A percentile compares a stretch with the other conserved stretches of the same genome.
Evolutionary conservation across 1,140 invertebrate species (phyloP).

Genomic region (Hormaphis cornu): DNA sequence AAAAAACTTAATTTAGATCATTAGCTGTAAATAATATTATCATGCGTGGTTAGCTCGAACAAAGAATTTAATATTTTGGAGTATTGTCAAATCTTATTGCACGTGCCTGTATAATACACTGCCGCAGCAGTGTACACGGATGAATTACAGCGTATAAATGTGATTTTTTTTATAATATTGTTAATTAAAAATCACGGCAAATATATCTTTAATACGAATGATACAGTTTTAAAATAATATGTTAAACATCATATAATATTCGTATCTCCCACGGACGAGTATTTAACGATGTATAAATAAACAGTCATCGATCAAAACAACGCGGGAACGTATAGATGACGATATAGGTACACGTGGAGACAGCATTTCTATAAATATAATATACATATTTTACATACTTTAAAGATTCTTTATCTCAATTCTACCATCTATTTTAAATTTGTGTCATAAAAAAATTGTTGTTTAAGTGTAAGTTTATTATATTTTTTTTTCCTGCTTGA

Average conservation of each 20-base stretch:
- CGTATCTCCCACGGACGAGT: background rate
- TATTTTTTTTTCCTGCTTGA: background rate
- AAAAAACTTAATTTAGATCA: conserved; percentile 13
- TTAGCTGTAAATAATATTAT: no score
- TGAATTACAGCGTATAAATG: no score
- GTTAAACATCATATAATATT: background rate
- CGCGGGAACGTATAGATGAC: no score
- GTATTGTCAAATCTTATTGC: background rate
- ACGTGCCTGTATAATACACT: no score
- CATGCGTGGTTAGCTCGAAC: no score
- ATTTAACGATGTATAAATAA: background rate
- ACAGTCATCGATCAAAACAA: background rate
- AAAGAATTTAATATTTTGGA: conserved; percentile 4
- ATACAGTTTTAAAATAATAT: background rate
- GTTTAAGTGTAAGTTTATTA: background rate
- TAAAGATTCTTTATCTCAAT: no score
- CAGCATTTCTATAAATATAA: no score
- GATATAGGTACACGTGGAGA: background rate
- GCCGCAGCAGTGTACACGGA: no score
- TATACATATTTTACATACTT: no score
- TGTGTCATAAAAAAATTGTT: background rate
- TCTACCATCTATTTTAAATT: background rate
- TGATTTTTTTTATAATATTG: no score
- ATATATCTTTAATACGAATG: background rate
- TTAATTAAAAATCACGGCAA: background rate